These are phyloP conservation scores for Andrena bicolor DNA, from an alignment of 2,888 invertebrate genomes.

Conservation along the genomic window DNA sequence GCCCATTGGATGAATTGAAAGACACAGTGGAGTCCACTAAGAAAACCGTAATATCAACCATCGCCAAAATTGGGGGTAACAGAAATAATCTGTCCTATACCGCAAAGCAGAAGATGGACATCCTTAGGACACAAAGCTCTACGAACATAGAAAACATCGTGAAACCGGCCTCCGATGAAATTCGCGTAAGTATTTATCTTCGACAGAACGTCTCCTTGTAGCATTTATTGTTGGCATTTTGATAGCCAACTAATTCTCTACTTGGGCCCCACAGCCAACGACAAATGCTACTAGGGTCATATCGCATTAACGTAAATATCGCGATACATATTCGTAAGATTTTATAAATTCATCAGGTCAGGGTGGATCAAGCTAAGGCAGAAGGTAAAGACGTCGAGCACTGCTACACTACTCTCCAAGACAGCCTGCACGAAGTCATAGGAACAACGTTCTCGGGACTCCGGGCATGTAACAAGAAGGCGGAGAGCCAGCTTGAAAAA, in stretches of 20 bases:
- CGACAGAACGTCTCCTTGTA: background rate
- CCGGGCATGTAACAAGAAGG: background rate
- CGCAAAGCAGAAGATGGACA: background rate
- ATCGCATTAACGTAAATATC: no score
- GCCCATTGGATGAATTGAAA: background rate
- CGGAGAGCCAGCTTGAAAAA: background rate
- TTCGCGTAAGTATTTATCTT: conserved; percentile 23
- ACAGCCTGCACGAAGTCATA: background rate
- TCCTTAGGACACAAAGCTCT: background rate
- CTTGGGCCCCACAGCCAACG: background rate
- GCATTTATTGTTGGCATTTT: background rate
- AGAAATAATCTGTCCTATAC: background rate
- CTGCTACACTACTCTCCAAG: conserved; percentile 33
- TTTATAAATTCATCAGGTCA: conserved; percentile 9
- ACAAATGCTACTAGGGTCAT: no score
- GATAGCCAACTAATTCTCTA: background rate
- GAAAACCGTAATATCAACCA: background rate
- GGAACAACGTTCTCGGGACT: background rate
- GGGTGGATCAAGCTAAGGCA: conserved; percentile 42
- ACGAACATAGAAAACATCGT: background rate
- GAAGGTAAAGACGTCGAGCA: conserved; percentile 45
- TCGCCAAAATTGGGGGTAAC: background rate
- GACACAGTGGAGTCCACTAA: background rate
- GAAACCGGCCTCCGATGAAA: background rate
- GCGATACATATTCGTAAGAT: no score